Conservation (phyloP, 2,888 invertebrate species). For the Brenthis ino region DNA sequence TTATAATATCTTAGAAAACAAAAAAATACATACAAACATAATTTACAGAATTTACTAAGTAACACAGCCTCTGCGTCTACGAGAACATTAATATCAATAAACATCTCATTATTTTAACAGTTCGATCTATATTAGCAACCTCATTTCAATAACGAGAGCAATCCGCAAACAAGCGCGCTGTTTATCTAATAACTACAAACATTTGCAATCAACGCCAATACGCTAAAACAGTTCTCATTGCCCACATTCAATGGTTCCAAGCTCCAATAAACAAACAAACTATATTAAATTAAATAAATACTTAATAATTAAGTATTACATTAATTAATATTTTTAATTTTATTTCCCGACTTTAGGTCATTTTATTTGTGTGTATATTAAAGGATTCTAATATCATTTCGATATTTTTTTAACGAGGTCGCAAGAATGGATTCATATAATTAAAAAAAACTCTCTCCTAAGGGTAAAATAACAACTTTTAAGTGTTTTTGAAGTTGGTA, state of each 20-base stretch:
- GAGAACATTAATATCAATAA: conserved; percentile 22
- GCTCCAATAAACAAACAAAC: too few species aligned
- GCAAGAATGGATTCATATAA: too few species aligned
- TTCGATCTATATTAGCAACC: conserved; percentile 56
- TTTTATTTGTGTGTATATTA: too few species aligned
- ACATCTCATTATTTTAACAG: conserved; percentile 28
- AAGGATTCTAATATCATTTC: too few species aligned
- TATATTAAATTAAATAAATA: too few species aligned
- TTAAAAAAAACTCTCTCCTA: too few species aligned
- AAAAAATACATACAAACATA: background rate
- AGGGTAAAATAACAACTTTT: too few species aligned
- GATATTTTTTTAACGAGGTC: too few species aligned
- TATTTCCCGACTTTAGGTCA: too few species aligned
- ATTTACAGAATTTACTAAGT: background rate
- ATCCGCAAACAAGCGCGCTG: conserved; percentile 72
- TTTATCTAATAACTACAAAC: conserved; percentile 66
- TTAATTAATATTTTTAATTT: too few species aligned
- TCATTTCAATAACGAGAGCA: conserved; percentile 73
- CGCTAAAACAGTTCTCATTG: conserved; percentile 38
- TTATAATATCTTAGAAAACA: too few species aligned
- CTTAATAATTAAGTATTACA: too few species aligned
- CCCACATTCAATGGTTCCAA: conserved; percentile 11
- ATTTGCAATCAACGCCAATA: conserved; percentile 65
- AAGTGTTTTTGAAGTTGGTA: conserved; percentile 10
- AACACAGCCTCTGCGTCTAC: background rate